Base-by-base conservation (phyloP, 1,140 invertebrate genomes). In the Platorchestia sp. region DNA sequence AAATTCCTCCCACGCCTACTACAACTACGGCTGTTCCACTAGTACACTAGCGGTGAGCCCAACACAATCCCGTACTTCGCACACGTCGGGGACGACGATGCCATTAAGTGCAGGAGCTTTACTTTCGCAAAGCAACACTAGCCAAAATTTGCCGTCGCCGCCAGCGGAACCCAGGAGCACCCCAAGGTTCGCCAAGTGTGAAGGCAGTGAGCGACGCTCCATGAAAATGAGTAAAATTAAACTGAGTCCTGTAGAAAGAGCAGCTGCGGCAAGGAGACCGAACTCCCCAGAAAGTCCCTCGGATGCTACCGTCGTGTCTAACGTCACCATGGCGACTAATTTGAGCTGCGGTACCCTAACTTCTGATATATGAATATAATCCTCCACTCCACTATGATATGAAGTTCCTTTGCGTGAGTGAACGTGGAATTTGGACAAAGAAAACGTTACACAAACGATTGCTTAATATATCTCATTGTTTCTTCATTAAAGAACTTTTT, bases 261-360 rank as follows among this genome's bases (percentile, higher is more conserved):
- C 40, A 0, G 41, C 36, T 1, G 40, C 91, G 10, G 45, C 43
- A 19, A 45, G 91, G 91, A 45, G 91, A 93, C 91, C 91, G 43
- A 45, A 40, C 43, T 93, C 91, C 7, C 91, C 91, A 45, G 91
- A 93, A 27, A 93, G 91, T 47, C 91, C 91, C 5, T 93, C 91
- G 0, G 91, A 93, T 45, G 91, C 91, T 3, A 93, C 91, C 45
- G 91, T 47, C 7, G 45, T 93, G 45, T 93, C 91, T 40, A 93
- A 93, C 91, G 91, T 44, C 91, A 93, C 91, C 19, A 93, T 93
- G 91, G 91, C 43, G 0, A 93, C 91, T n/a, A 93, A 42, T n/a
- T 44, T 93, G 16, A 93, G 91, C 45, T 93, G 91, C n/a, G 45
- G 91, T 41, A 93, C 91, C 7, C 45, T 93, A 44, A 93, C 43